These are phyloP conservation scores for Heliornis fulica DNA, from an alignment of 2,113 vertebrate species.

Conservation along the genomic window DNA sequence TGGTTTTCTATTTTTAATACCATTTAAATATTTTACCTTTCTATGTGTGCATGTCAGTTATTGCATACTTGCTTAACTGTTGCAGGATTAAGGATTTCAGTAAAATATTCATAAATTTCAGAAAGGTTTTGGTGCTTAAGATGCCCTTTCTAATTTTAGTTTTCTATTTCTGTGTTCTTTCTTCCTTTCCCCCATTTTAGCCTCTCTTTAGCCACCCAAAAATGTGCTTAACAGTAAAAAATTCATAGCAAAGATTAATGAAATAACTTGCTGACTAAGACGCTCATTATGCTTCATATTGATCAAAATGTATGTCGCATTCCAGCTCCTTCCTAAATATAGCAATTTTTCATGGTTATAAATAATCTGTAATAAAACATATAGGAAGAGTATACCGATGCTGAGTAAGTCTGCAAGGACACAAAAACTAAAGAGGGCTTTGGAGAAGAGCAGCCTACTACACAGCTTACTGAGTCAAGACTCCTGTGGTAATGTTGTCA, in stretches of 20 bases:
- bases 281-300: not conserved
- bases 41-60: rapidly evolving
- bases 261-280: not conserved
- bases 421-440: not conserved
- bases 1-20: not conserved
- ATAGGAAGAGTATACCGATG: not conserved
- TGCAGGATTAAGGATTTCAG: not conserved
- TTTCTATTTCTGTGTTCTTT: not conserved
- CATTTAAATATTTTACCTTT: not conserved
- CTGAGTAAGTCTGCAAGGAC: not conserved
- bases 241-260: not conserved
- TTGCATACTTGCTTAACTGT: not conserved
- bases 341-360: not conserved
- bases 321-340: not conserved
- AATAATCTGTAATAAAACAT: not conserved
- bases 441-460: not conserved
- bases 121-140: not conserved
- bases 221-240: not conserved
- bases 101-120: not conserved
- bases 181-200: not conserved
- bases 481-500: not conserved
- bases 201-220: not conserved
- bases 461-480: not conserved
- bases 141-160: not conserved
- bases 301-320: not conserved